Percentiles rank a stretch among this genome's conserved stretches.
phyloP scores from a whole-genome alignment of 2,113 vertebrate genomes.

The Gila orcuttii region DNA sequence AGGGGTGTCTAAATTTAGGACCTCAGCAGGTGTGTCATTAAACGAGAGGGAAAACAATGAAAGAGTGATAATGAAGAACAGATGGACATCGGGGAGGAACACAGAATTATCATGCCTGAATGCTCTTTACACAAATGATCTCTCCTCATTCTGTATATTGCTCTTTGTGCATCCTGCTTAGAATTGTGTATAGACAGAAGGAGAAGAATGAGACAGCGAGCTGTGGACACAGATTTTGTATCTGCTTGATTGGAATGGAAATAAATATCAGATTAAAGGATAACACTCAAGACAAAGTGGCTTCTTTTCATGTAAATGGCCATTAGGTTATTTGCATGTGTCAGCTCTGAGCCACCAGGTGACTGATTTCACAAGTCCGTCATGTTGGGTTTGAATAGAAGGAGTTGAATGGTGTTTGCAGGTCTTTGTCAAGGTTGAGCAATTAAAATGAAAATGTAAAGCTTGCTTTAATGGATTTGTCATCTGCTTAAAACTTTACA shows the following conservation, averaged over 20 bases:
- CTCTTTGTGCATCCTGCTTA: background rate
- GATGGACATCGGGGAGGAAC: slow-evolving; percentile 23
- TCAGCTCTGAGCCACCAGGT: background rate
- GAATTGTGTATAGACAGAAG: background rate
- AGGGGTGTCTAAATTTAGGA: slow-evolving; percentile 12
- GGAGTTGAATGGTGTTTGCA: background rate
- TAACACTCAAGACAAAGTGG: slow-evolving; percentile 1
- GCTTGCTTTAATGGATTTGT: background rate
- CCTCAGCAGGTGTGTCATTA: slow-evolving; percentile 13
- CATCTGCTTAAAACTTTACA: background rate
- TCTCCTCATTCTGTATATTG: background rate
- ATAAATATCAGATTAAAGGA: slow-evolving; percentile 23
- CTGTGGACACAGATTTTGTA: background rate
- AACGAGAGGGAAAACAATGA: slow-evolving; percentile 30
- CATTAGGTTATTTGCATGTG: background rate
- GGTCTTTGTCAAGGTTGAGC: background rate
- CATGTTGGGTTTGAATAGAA: background rate
- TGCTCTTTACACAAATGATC: slow-evolving; percentile 1
- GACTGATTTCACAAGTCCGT: slow-evolving; percentile 8
- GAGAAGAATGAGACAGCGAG: background rate
- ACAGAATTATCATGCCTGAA: slow-evolving; percentile 28
- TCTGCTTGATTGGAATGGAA: slow-evolving; percentile 17
- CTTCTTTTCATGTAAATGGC: slow-evolving; percentile 32
- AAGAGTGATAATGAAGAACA: slow-evolving; percentile 31
- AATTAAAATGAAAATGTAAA: background rate